A percentile compares a stretch with the other conserved stretches of the same genome.
These are phyloP conservation scores for Lepilemur septentrionalis DNA, from an alignment of 2,797 vertebrate genomes.

Conservation along the genomic window DNA sequence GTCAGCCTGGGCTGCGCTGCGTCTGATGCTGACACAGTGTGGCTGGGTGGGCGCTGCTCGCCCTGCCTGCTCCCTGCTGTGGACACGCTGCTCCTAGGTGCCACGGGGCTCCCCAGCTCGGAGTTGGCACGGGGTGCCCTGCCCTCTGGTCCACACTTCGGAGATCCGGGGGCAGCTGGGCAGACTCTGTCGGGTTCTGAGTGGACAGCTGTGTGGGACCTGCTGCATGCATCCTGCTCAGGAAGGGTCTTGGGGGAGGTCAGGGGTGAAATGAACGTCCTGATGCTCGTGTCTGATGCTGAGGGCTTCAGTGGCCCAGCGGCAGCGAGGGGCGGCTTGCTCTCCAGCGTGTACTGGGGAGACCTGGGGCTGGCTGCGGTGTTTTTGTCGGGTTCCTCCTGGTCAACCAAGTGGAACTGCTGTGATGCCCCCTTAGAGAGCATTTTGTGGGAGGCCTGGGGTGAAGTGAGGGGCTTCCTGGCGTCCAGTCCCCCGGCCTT, in stretches of 20 bases:
- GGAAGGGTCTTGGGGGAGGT: conserved; percentile 83
- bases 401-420: conserved; percentile 76
- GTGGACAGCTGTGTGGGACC: conserved; percentile 77
- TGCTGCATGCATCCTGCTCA: conserved; percentile 76
- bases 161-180: conserved; percentile 46
- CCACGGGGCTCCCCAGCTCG: conserved; percentile 25
- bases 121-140: conserved; percentile 48
- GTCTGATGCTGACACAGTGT: background rate
- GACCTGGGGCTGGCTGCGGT: conserved; percentile 22
- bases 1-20: background rate
- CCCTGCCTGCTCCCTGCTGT: background rate
- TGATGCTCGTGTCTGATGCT: conserved; percentile 65
- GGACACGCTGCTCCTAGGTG: background rate
- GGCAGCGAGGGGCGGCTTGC: conserved; percentile 11
- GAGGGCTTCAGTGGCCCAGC: conserved; percentile 60
- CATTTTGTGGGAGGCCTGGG: conserved; percentile 83
- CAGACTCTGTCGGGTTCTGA: conserved; percentile 70
- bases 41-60: background rate
- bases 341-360: conserved; percentile 53
- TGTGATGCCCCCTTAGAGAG: conserved; percentile 77
- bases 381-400: conserved; percentile 54
- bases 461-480: conserved; percentile 82
- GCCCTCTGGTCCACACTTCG: conserved; percentile 57
- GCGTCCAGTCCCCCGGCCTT: conserved; percentile 77
- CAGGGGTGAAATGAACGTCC: conserved; percentile 74